Base-by-base conservation (phyloP, 2,797 vertebrate genomes). In the Chelmon rostratus region DNA sequence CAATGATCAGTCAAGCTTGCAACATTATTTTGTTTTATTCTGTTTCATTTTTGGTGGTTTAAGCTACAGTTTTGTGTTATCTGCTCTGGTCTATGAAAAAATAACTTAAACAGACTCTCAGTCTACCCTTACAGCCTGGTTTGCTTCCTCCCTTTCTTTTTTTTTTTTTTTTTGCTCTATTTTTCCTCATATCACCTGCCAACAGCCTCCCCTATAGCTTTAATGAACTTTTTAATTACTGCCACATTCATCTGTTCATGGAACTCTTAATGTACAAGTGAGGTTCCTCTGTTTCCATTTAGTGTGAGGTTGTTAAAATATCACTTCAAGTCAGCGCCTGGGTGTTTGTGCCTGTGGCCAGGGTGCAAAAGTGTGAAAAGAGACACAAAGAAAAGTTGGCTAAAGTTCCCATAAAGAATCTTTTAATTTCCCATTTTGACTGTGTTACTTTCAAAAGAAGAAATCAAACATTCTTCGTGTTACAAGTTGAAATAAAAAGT, bases 251-350 rank as follows among this genome's bases (percentile, higher is more conserved):
- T 16, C 19, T 28, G 12, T 33, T 68, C 0, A 21, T 23, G 12
- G 8, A 76, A 19, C 8, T 62, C 68, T 67, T 35, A 25, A 42
- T 37, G 19, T 52, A 15, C 56, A 62, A 25, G 42, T 2, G 6
- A 35, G 35, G 31, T 59, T 50, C 46, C 7, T n/a, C 6, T 47
- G 42, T 7, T 78, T 5, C 15, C 9, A 72, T 58, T 68, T n/a
- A 25, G 42, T 56, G 37, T 25, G 47, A 72, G 9, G 35, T 58
- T 80, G 61, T 73, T 68, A 35, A 76, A 73, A 68, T 35, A 25
- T 5, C 44, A n/a, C 13, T n/a, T 58, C 0, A 6, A 37, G 10
- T 35, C 16, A 80, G 47, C 23, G 16, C 7, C 8, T 47, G 13
- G 21, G 33, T 23, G 23, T 64, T 35, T 64, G 19, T 8, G 25